Evolutionary conservation across 1,140 invertebrate genomes (phyloP).

Genomic region (Lamellibrachia luymesi): DNA sequence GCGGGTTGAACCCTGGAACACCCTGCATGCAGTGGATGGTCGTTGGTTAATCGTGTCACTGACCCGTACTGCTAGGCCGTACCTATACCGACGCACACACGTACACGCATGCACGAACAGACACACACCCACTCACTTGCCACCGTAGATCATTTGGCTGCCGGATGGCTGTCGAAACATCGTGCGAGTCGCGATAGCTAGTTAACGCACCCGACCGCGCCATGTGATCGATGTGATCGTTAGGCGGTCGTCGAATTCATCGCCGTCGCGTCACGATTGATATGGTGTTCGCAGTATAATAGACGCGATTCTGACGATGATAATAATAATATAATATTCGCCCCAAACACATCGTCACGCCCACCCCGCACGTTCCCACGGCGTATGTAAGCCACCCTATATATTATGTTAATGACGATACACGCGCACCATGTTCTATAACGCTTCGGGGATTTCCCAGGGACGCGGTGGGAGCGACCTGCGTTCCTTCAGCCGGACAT

Average conservation of each 20-base stretch:
- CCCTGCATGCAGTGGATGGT: neutral
- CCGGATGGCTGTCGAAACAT: neutral
- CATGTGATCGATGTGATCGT: neutral
- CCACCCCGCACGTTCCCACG: neutral
- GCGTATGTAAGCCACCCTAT: neutral
- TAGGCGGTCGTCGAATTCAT: neutral
- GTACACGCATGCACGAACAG: neutral
- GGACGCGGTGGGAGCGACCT: neutral
- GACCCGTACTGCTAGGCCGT: neutral
- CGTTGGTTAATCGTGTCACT: neutral
- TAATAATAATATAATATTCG: neutral
- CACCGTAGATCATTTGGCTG: neutral
- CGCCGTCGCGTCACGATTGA: neutral
- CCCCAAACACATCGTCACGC: neutral
- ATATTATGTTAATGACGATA: neutral
- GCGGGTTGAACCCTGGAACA: neutral
- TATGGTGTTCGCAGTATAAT: neutral
- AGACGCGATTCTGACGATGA: neutral
- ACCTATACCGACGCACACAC: neutral
- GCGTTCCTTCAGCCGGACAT: neutral
- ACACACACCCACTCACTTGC: slow-evolving; percentile 9
- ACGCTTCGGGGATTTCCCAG: slow-evolving; percentile 2
- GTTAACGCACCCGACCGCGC: neutral
- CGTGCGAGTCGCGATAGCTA: neutral
- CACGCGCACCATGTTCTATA: neutral